Conservation (phyloP, 2,797 vertebrate genomes). For the Zenarchopterus dispar region DNA sequence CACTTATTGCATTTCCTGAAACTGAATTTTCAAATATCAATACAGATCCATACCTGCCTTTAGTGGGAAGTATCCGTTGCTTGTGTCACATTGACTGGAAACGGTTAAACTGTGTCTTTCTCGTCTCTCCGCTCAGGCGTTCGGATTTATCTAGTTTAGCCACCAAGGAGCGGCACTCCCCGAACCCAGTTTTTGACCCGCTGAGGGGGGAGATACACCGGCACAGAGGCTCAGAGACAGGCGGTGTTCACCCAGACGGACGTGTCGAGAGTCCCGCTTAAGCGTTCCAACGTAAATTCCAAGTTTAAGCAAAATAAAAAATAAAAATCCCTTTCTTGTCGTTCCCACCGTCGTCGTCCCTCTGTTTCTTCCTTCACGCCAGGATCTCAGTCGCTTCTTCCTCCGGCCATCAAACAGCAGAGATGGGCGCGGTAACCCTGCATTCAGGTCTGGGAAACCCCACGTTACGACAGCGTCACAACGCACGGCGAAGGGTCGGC, state of each 20-base stretch:
- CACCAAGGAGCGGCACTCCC: constrained; percentile 86
- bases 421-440: constrained; percentile 91
- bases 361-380: constrained; percentile 76
- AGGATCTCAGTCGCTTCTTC: constrained; percentile 82
- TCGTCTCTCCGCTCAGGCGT: constrained; percentile 73
- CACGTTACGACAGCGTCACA: constrained; percentile 84
- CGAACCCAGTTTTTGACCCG: constrained; percentile 84
- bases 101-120: constrained; percentile 65
- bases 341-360: constrained; percentile 76
- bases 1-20: constrained; percentile 50
- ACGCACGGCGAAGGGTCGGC: constrained; percentile 77
- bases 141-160: constrained; percentile 77
- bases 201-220: constrained; percentile 80
- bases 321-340: constrained; percentile 53
- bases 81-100: constrained; percentile 85
- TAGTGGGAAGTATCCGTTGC: constrained; percentile 80
- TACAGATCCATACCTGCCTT: constrained; percentile 79
- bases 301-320: constrained; percentile 50
- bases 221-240: constrained; percentile 75
- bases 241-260: constrained; percentile 67
- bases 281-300: constrained; percentile 54
- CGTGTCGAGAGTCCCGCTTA: constrained; percentile 52
- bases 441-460: constrained; percentile 86
- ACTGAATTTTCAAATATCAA: constrained; percentile 20
- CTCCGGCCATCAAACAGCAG: constrained; percentile 87